Conservation (phyloP, 2,888 invertebrate genomes). For the Parochlus steinenii region DNA sequence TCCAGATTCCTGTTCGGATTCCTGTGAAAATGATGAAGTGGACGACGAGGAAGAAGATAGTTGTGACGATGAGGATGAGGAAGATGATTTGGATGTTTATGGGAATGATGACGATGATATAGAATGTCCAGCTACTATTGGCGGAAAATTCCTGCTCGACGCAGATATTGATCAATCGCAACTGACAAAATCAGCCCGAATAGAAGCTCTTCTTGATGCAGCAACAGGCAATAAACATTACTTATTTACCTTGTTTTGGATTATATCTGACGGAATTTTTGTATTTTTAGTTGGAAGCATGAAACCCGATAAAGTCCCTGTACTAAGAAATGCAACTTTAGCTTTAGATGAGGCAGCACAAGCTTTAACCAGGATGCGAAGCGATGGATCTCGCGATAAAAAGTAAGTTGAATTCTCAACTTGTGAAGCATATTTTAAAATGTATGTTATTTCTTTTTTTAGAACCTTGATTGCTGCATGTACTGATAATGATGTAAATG, state of each 20-base stretch:
- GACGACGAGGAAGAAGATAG: slow-evolving; percentile 9
- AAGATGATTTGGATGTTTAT: slow-evolving; percentile 29
- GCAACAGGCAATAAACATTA: slow-evolving; percentile 44
- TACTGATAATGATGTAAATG: slow-evolving; percentile 85
- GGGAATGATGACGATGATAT: slow-evolving; percentile 12
- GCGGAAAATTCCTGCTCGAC: slow-evolving; percentile 30
- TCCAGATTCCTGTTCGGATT: slow-evolving; percentile 27
- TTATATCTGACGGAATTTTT: not conserved
- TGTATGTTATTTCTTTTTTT: slow-evolving; percentile 29
- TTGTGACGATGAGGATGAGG: slow-evolving; percentile 27
- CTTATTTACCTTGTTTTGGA: not conserved
- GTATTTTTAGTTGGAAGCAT: too few relatives aligned
- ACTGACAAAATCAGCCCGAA: slow-evolving; percentile 56
- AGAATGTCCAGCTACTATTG: slow-evolving; percentile 23
- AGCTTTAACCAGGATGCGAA: slow-evolving; percentile 88
- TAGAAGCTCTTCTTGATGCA: slow-evolving; percentile 87
- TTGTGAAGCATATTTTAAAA: not conserved
- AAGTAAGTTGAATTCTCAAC: slow-evolving; percentile 22
- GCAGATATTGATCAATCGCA: slow-evolving; percentile 16
- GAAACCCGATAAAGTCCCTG: slow-evolving; percentile 30
- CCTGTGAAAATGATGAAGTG: slow-evolving; percentile 26
- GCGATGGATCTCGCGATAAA: slow-evolving; percentile 57
- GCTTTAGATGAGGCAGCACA: slow-evolving; percentile 95
- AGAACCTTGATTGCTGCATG: slow-evolving; percentile 82
- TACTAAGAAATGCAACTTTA: slow-evolving; percentile 42